Percentiles rank a stretch among this genome's conserved stretches.
These are phyloP conservation scores for Pammene fasciana DNA, from an alignment of 2,888 invertebrate species.

Conservation along the genomic window DNA sequence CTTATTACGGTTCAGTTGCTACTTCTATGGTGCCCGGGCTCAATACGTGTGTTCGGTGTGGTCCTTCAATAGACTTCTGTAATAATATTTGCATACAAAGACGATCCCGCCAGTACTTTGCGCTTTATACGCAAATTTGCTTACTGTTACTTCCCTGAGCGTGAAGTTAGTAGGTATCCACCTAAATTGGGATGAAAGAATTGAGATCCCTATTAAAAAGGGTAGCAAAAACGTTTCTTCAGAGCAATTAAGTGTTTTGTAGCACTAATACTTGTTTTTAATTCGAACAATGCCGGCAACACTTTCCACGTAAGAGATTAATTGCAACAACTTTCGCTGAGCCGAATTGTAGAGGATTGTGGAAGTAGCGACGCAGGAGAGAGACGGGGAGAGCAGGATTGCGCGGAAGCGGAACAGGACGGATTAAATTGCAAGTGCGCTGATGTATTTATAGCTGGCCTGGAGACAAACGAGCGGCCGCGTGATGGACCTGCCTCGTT, in stretches of 20 bases:
- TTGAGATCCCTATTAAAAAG: constrained; percentile 20
- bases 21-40: constrained; percentile 54
- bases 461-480: constrained; percentile 81
- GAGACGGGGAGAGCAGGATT: constrained; percentile 54
- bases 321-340: constrained; percentile 71
- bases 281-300: constrained; percentile 61
- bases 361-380: constrained; percentile 56
- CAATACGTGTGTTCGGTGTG: constrained; percentile 63
- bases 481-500: constrained; percentile 83
- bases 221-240: constrained; percentile 42
- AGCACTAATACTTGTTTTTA: constrained; percentile 55
- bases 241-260: constrained; percentile 48
- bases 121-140: constrained; percentile 71
- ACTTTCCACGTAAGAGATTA: constrained; percentile 64
- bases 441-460: constrained; percentile 82
- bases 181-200: constrained; percentile 35
- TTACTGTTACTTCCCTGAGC: constrained; percentile 57
- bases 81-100: constrained; percentile 79
- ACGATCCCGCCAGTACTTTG: constrained; percentile 65
- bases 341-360: constrained; percentile 57
- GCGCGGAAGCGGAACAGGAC: constrained; percentile 73
- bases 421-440: constrained; percentile 83
- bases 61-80: constrained; percentile 71
- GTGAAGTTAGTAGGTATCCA: constrained; percentile 46
- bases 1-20: constrained; percentile 60